A percentile compares a stretch with the other conserved stretches of the same genome.
phyloP scores from a whole-genome alignment of 2,113 vertebrate genomes.

The Callocephalon fimbriatum region DNA sequence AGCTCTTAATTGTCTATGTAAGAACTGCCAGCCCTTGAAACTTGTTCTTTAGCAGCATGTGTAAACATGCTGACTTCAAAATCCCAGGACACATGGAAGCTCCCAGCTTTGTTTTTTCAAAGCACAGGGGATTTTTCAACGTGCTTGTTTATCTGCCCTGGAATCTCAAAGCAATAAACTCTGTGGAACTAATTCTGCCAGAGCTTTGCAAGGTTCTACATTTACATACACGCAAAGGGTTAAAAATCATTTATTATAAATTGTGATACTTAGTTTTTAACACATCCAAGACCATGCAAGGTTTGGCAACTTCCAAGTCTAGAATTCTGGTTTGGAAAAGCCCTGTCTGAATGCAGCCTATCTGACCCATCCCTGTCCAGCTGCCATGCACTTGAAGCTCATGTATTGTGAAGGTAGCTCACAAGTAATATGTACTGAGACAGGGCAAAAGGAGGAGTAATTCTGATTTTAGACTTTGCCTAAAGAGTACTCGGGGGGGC shows the following conservation, averaged over 20 bases:
- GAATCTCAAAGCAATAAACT: background rate
- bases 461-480: background rate
- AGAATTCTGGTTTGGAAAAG: background rate
- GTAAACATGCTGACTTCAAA: slow-evolving; percentile 20
- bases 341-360: background rate
- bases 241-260: background rate
- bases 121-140: slow-evolving; percentile 1
- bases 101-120: slow-evolving; percentile 14
- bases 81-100: background rate
- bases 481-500: background rate
- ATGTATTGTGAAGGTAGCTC: background rate
- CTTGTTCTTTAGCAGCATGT: background rate
- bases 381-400: background rate
- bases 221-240: background rate
- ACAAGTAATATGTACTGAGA: background rate
- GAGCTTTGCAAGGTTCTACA: background rate
- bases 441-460: background rate
- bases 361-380: background rate
- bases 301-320: background rate
- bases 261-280: background rate
- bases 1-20: background rate
- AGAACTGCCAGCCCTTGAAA: background rate
- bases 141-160: background rate
- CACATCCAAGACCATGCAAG: background rate
- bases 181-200: background rate